phyloP scores from a whole-genome alignment of 2,113 vertebrate species.

The Pycnonotus jocosus region DNA sequence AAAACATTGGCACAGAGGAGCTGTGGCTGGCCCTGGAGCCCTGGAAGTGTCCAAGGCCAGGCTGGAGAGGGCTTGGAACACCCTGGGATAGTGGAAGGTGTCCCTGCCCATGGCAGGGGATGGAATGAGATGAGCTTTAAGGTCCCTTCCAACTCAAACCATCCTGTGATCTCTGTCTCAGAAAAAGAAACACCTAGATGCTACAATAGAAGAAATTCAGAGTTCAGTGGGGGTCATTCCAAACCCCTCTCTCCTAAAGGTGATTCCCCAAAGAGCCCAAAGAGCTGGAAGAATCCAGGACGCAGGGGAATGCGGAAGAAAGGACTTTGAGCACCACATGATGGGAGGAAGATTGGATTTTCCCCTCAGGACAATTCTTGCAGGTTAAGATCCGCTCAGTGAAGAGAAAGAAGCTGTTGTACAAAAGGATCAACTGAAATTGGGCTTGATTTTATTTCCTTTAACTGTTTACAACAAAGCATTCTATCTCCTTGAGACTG shows the following conservation, averaged over 20 bases:
- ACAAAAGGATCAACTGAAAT: neutral
- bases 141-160: neutral
- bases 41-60: neutral
- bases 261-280: neutral
- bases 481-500: neutral
- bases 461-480: neutral
- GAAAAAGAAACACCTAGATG: neutral
- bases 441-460: neutral
- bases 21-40: neutral
- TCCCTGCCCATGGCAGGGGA: neutral
- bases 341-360: neutral
- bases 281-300: neutral
- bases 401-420: neutral
- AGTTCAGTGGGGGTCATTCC: neutral
- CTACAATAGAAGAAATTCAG: neutral
- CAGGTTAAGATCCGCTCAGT: neutral
- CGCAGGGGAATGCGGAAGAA: neutral
- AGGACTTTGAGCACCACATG: neutral
- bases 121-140: fast-evolving
- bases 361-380: neutral
- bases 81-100: fast-evolving
- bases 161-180: neutral
- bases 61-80: neutral
- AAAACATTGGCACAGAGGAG: neutral
- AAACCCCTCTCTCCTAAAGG: neutral